These are phyloP conservation scores for Portevinia maculata DNA, from an alignment of 2,888 invertebrate genomes.

Conservation along the genomic window DNA sequence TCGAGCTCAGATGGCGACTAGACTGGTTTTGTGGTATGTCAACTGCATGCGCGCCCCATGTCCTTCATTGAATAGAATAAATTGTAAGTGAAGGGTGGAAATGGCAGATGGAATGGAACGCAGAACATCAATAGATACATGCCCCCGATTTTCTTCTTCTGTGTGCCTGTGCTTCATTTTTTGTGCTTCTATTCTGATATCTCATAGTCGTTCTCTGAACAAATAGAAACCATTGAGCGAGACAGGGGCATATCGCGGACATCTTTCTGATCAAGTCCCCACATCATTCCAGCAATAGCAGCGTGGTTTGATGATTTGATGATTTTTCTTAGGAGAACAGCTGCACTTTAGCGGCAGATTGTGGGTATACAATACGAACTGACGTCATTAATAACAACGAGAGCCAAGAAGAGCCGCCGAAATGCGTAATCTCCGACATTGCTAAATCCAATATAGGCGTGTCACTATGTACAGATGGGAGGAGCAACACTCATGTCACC, in stretches of 20 bases:
- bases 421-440: conserved; percentile 46
- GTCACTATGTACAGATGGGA: not conserved
- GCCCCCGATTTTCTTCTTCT: conserved; percentile 58
- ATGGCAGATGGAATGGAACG: conserved; percentile 54
- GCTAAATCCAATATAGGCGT: conserved; percentile 29
- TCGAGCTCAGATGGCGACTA: conserved; percentile 74
- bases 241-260: conserved; percentile 58
- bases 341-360: conserved; percentile 63
- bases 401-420: conserved; percentile 49
- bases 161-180: conserved; percentile 14
- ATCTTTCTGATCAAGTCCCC: conserved; percentile 45
- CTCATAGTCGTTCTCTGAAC: conserved; percentile 69
- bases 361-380: conserved; percentile 39
- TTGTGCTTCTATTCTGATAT: conserved; percentile 58
- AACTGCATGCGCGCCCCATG: conserved; percentile 74
- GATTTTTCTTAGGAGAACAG: conserved; percentile 60
- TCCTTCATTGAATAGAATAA: conserved; percentile 72
- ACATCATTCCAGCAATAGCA: conserved; percentile 22
- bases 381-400: conserved; percentile 43
- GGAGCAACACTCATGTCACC: conserved; percentile 51
- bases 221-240: conserved; percentile 70
- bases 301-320: conserved; percentile 65
- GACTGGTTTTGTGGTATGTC: conserved; percentile 74
- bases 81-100: conserved; percentile 69
- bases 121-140: conserved; percentile 69